phyloP scores from a whole-genome alignment of 92 coral and sea anemone species.

The Actinernus sp. region DNA sequence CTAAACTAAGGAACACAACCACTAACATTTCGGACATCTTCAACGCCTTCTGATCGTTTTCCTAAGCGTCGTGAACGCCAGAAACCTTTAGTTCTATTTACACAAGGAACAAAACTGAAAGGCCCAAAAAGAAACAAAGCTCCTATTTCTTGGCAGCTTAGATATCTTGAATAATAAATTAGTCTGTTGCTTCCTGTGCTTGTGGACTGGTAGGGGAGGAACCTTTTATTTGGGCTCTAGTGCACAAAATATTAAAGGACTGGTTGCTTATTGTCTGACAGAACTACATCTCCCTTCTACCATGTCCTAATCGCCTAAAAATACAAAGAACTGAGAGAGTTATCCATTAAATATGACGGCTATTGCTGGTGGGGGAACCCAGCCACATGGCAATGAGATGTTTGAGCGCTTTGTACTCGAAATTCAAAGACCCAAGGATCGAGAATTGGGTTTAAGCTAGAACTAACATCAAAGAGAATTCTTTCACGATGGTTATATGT shows the following conservation, averaged over 20 bases:
- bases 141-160: slow-evolving; percentile 90
- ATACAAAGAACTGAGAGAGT: slow-evolving; percentile 17
- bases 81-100: slow-evolving; percentile 43
- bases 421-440: slow-evolving; percentile 25
- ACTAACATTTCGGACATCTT: slow-evolving; percentile 17
- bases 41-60: slow-evolving; percentile 9
- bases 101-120: slow-evolving; percentile 51
- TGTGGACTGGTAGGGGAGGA: slow-evolving; percentile 22
- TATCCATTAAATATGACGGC: slow-evolving; percentile 43
- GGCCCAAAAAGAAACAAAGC: slow-evolving; percentile 60
- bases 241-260: slow-evolving; percentile 6
- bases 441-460: too few species aligned
- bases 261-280: not conserved
- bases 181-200: slow-evolving; percentile 48
- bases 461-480: not conserved
- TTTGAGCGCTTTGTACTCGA: slow-evolving; percentile 35
- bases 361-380: slow-evolving; percentile 36
- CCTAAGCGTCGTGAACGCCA: slow-evolving; percentile 6
- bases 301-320: slow-evolving; percentile 8
- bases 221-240: slow-evolving; percentile 15
- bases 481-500: not conserved
- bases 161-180: slow-evolving; percentile 92
- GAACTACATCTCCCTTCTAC: slow-evolving; percentile 15
- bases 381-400: slow-evolving; percentile 51
- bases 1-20: too few species aligned